A percentile compares a stretch with the other conserved stretches of the same genome.
Conservation (phyloP, 2,113 vertebrate species). For the Poeciliopsis retropinna region DNA sequence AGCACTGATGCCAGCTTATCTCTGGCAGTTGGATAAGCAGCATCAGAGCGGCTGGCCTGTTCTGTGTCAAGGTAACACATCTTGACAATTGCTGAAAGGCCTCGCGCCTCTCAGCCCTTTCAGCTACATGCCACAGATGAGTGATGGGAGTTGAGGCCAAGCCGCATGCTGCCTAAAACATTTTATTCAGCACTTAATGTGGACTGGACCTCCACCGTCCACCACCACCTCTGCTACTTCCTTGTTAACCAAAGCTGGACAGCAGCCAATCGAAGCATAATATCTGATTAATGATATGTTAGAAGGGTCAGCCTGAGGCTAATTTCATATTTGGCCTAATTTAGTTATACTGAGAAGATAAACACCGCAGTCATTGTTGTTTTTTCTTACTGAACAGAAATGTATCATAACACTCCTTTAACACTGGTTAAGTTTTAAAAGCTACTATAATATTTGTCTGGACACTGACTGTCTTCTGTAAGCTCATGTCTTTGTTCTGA, state of each 20-base stretch:
- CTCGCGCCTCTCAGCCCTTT: conserved; percentile 12
- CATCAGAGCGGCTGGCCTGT: conserved; percentile 23
- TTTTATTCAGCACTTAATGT: background rate
- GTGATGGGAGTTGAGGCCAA: conserved; percentile 11
- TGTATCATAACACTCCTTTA: too few species aligned
- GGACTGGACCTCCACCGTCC: background rate
- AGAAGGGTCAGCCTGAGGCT: background rate
- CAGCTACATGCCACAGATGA: conserved; percentile 40
- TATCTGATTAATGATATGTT: conserved; percentile 16
- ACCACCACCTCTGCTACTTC: background rate
- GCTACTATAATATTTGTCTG: too few species aligned
- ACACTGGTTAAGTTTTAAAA: too few species aligned
- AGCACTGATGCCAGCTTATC: conserved; percentile 47
- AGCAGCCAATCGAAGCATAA: background rate
- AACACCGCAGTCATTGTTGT: background rate
- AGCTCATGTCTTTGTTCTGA: too few species aligned
- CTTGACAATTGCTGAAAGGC: conserved; percentile 50
- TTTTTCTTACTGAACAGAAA: too few species aligned
- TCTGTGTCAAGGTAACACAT: conserved; percentile 47
- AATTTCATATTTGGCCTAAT: background rate
- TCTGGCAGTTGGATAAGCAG: conserved; percentile 36
- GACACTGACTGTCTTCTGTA: too few species aligned
- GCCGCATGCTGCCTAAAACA: background rate
- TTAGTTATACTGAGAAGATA: background rate
- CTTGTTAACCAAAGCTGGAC: background rate